Evolutionary conservation across 2,113 vertebrate species (phyloP).

Genomic region (Oriolus oriolus): DNA sequence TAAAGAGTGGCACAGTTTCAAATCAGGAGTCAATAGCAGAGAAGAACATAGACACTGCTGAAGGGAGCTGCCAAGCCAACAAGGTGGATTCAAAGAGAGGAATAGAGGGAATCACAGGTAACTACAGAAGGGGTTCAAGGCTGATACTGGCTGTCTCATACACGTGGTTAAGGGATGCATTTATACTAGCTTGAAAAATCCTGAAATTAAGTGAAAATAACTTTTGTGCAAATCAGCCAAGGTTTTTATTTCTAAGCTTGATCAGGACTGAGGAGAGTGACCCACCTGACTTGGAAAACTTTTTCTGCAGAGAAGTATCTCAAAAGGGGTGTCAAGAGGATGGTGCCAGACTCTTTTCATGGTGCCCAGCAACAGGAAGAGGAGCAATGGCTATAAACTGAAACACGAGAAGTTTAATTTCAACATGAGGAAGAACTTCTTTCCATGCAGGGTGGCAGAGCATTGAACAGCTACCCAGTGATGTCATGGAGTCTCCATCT

Average conservation of each 20-base stretch:
- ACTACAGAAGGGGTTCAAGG: background rate
- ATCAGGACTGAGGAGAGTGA: background rate
- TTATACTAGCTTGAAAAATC: background rate
- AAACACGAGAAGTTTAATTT: background rate
- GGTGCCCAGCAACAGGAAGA: accelerated
- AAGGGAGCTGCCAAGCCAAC: background rate
- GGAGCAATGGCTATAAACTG: background rate
- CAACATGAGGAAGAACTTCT: background rate
- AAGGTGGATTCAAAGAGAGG: background rate
- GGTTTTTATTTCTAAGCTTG: background rate
- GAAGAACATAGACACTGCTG: background rate
- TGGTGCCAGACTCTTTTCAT: background rate
- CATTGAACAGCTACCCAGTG: background rate
- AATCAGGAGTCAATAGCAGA: background rate
- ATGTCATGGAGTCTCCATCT: background rate
- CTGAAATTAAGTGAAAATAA: background rate
- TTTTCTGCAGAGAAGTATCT: background rate
- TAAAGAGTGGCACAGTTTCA: background rate
- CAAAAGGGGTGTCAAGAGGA: background rate
- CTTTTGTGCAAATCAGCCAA: background rate
- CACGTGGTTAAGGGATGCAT: background rate
- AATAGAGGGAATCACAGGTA: background rate
- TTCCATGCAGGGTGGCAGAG: background rate
- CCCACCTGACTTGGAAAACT: background rate
- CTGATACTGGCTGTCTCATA: background rate